Base-by-base conservation (phyloP, 2,797 vertebrate genomes). In the Rhinichthys osculus region DNA sequence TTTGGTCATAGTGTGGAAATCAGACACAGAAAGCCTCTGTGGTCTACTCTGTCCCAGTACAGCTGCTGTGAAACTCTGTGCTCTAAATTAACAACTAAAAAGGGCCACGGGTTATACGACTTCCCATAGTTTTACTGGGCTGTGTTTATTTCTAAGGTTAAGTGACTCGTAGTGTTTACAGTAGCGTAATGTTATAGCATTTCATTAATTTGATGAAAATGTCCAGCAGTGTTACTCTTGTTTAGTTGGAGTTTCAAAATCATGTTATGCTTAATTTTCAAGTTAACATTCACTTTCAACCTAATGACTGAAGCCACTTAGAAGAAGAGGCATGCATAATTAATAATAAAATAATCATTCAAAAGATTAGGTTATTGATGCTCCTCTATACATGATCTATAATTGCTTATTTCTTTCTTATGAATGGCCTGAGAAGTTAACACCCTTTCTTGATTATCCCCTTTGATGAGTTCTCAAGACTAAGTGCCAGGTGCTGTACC, bases 401-500 rank as follows among this genome's bases (percentile, higher is more conserved):
- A 81, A 80, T 81, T 85, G 70, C 78, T 47, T 67, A 54, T 67
- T 78, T 66, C 42, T 74, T 81, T 42, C n/a, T 74, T 44, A 66
- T 64, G 50, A 85, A 64, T 19, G 54, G 67, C 70, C 78, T 52
- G 69, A 66, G 78, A 80, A 73, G 84, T 85, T 85, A 73, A 85
- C 84, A 74, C 78, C 42, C 44, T 85, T 86, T 72, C 78, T 30
- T 42, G 66, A 84, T 87, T 82, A 89, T 85, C 86, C 70, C 87
- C 54, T 57, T 69, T 74, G 87, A 83, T 44, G 30, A 67, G 44
- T 83, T 81, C 62, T 88, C 19, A 85, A 86, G 81, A 92, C 85
- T 91, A 91, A 87, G 87, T 91, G 91, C 88, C 89, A 90, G 91
- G 90, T 84, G 90, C 82, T 90, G 89, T 86, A 83, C 77, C 90